Evolutionary conservation across 2,888 invertebrate species (phyloP), one percentile per base, ranked within the genome.

Genomic region (Ophion slaviceki): DNA sequence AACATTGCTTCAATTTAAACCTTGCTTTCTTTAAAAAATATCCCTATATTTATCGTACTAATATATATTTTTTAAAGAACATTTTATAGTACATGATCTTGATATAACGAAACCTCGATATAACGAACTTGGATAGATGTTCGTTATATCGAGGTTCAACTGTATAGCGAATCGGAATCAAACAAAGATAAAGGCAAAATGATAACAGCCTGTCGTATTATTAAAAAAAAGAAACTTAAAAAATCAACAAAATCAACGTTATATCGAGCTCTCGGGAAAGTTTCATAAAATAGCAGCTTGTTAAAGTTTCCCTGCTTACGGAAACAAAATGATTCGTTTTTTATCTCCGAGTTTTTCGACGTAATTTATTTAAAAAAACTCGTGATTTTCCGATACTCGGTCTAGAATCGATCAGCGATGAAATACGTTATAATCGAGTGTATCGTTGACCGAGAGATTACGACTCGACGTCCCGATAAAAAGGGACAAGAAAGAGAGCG

Each of bases 401-500:
- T 40, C 40, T 61, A 14, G 57, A 80, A 74, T 80, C 80, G 74
- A 79, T 79, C 64, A 71, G 24, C 24, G 67, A 47, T 40, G 59
- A 67, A 76, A 78, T 57, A 14, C 47, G 62, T 83, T 76, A 82
- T 86, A 87, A 87, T 85, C 80, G 84, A 86, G 82, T 86, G 74
- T 84, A 85, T 80, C 77, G 86, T 76, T 62, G 64, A 83, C 79
- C 78, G 82, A 74, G 89, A 90, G 89, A 90, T 90, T 89, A 91
- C 90, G 88, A 53, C 87, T 62, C 87, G 89, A 88, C 89, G 68
- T 74, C 88, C 80, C 81, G 86, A 79, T 74, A 72, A 70, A 70
- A 66, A 32, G 5, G 45, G n/a, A 47, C 20, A 17, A 61, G 28
- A 61, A 32, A 32, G 17, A 32, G 36, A 28, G 40, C n/a, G 61